A percentile compares a stretch with the other conserved stretches of the same genome.
Evolutionary conservation across 1,140 invertebrate species (phyloP).

Genomic region (Drosophila tsacasi): DNA sequence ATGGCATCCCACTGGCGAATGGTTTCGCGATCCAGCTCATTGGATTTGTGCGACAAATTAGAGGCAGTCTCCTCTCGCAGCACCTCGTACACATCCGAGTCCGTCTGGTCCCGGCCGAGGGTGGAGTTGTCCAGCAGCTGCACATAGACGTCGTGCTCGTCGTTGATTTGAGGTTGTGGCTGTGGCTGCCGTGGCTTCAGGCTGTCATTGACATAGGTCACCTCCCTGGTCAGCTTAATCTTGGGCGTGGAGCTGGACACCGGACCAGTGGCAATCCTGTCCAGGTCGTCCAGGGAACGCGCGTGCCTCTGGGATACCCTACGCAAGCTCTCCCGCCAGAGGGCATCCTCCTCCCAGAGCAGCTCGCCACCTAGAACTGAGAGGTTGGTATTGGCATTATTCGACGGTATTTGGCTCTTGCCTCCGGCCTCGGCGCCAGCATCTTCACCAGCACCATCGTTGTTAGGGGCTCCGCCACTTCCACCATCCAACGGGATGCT

Average conservation of each 20-base stretch:
- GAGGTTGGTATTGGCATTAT: conserved; percentile 69
- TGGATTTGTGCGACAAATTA: conserved; percentile 85
- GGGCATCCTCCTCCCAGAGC: conserved; percentile 92
- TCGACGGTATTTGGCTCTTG: conserved; percentile 31
- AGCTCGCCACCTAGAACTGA: conserved; percentile 87
- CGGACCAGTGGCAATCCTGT: conserved; percentile 85
- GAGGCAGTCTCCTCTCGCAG: conserved; percentile 77
- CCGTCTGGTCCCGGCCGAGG: conserved; percentile 28
- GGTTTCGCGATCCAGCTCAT: conserved; percentile 93
- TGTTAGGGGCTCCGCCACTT: conserved; percentile 26
- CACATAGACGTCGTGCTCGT: conserved; percentile 88
- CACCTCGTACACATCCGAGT: conserved; percentile 81
- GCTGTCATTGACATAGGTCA: conserved; percentile 90
- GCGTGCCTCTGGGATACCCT: conserved; percentile 92
- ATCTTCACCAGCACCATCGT: conserved; percentile 40
- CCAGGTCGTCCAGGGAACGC: conserved; percentile 92
- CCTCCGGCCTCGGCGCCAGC: conserved; percentile 10
- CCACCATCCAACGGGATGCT: conserved; percentile 52
- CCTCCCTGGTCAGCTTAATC: conserved; percentile 88
- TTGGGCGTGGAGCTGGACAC: conserved; percentile 50
- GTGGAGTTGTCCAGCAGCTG: conserved; percentile 85
- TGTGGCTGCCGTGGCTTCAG: conserved; percentile 60
- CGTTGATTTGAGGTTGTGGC: conserved; percentile 66
- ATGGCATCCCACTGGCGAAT: conserved; percentile 94
- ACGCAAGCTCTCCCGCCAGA: conserved; percentile 92